phyloP scores from a whole-genome alignment of 2,113 vertebrate genomes.

The Plectropomus leopardus region DNA sequence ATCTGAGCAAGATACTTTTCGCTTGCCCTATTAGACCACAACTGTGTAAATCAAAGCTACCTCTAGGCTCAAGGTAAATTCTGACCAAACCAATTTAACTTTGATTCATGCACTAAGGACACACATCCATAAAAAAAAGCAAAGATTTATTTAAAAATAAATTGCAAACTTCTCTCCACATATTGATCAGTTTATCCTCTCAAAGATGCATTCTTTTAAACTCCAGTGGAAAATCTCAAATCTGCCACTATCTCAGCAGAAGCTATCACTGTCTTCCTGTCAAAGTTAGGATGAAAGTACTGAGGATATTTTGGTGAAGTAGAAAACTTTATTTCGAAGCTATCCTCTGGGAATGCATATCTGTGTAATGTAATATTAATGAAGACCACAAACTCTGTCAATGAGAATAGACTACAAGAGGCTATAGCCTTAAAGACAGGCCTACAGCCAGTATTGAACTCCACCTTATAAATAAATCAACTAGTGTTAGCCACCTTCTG shows the following conservation, averaged over 20 bases:
- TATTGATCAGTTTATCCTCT: not conserved
- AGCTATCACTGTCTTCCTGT: constrained; percentile 23
- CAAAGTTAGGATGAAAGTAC: constrained; percentile 42
- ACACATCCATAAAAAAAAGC: not conserved
- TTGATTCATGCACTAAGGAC: constrained; percentile 7
- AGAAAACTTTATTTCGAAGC: constrained; percentile 46
- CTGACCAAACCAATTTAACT: not conserved
- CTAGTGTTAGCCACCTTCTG: constrained; percentile 1
- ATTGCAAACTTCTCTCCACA: not conserved
- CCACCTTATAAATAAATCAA: constrained; percentile 65
- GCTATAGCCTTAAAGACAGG: constrained; percentile 38
- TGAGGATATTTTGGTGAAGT: constrained; percentile 19
- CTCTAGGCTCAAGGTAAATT: not conserved
- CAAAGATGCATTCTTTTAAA: not conserved
- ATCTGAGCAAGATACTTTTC: not conserved
- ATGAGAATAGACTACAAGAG: constrained; percentile 43
- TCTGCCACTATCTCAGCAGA: not conserved
- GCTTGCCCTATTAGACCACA: constrained; percentile 15
- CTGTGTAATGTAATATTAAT: constrained; percentile 71
- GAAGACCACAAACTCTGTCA: constrained; percentile 61
- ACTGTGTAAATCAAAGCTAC: constrained; percentile 36
- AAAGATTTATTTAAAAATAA: not conserved
- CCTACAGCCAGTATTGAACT: constrained; percentile 41
- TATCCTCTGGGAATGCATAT: constrained; percentile 15
- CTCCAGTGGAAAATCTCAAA: constrained; percentile 6